phyloP scores from a whole-genome alignment of 2,797 vertebrate genomes.

The Spheniscus humboldti region DNA sequence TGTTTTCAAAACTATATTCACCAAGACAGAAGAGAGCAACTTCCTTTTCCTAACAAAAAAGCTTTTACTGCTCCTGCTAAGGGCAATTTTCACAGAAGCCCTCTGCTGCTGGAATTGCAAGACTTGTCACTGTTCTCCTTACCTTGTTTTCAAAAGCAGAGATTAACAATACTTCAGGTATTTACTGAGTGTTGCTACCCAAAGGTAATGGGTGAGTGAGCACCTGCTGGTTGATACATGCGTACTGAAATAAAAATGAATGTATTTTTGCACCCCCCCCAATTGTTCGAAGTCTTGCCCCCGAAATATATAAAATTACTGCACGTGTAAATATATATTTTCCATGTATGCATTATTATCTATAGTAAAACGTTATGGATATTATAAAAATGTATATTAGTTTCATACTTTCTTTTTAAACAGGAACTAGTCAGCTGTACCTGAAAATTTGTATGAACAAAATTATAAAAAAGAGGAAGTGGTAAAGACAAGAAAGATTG shows the following conservation, averaged over 20 bases:
- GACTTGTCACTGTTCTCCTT: neutral
- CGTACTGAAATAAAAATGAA: neutral
- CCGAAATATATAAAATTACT: neutral
- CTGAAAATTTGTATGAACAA: neutral
- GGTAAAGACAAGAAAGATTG: neutral
- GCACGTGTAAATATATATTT: neutral
- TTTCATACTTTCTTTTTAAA: neutral
- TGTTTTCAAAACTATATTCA: neutral
- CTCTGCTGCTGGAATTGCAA: neutral
- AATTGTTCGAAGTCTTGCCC: neutral
- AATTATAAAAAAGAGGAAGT: neutral
- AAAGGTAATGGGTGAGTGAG: neutral
- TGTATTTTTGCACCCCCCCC: accelerated
- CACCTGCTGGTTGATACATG: neutral
- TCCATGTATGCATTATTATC: neutral
- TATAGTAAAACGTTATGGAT: neutral
- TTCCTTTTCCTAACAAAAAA: neutral
- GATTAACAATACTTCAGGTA: neutral
- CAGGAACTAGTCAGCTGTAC: neutral
- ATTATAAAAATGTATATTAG: neutral
- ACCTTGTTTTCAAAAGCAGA: neutral
- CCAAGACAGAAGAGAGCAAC: neutral
- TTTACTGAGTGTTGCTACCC: neutral
- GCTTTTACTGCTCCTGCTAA: neutral
- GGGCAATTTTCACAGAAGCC: neutral